Base-by-base conservation (phyloP, 2,888 invertebrate species). In the Tanytarsus gracilentus region DNA sequence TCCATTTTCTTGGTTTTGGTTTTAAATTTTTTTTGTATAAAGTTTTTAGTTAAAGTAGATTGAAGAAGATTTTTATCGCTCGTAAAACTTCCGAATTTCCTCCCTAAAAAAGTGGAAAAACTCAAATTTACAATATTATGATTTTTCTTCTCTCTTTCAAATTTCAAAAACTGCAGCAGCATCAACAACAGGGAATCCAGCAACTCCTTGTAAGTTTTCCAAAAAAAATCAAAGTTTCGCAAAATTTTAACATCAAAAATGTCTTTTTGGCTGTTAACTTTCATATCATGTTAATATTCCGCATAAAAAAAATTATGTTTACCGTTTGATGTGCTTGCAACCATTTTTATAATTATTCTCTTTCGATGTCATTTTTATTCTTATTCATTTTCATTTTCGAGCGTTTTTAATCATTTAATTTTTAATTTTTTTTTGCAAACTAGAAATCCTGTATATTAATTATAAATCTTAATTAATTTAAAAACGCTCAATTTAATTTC, bases 131-230 rank as follows among this genome's bases (percentile, higher is more conserved):
- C 21, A 23, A 36, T 52, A 52, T 52, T 51, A 52, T 48, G 16
- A 33, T 29, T 48, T 51, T 39, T 36, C 30, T 55, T 61, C 18
- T 56, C 14, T 61, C 55, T 52, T 61, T 53, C 52, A 52, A 53
- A 63, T 44, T 61, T 62, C 59, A 63, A 63, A 62, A 64, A 75
- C 77, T 81, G 73, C 82, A 89, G 88, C 88, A 89, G 83, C 88
- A 89, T 78, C 89, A 90, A 78, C 90, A 90, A 79, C 89, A 89
- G 76, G 89, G 89, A 76, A 84, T 91, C 69, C 90, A 90, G 76
- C 90, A 90, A 78, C 83, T 91, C 78, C 83, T 91, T 84, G 91
- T 91, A 84, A 87, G 90, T 86, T 75, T 74, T 69, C 69, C 65
- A 68, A 63, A 63, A 62, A 64, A 61, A 27, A 61, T 52, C 9